phyloP scores from a whole-genome alignment of 2,888 invertebrate species.

The Lacanobia wlatinum region DNA sequence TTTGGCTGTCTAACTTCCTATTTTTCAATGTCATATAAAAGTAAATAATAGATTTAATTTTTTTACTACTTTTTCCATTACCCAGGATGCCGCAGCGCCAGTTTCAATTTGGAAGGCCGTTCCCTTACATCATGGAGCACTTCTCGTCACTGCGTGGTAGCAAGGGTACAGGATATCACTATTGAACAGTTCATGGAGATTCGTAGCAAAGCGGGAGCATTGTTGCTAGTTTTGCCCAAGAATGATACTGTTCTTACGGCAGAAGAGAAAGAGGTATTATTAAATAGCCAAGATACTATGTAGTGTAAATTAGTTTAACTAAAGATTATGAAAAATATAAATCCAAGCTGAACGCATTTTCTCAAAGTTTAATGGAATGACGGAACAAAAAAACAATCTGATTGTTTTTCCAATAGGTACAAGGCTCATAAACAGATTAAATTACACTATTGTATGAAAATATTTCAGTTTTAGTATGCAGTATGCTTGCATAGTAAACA shows the following conservation, averaged over 20 bases:
- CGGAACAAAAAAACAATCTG: too few species aligned
- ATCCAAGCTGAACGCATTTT: too few species aligned
- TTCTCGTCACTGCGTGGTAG: constrained; percentile 96
- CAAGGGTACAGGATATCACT: constrained; percentile 95
- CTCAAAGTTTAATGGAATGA: too few species aligned
- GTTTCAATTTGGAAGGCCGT: constrained; percentile 97
- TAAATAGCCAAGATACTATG: too few species aligned
- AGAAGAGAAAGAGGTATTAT: constrained; percentile 93
- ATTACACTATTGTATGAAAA: too few species aligned
- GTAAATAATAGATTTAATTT: not conserved
- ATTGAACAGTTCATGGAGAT: constrained; percentile 94
- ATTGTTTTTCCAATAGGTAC: too few species aligned
- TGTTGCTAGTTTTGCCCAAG: constrained; percentile 95
- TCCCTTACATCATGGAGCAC: constrained; percentile 96
- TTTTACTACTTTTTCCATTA: too few species aligned
- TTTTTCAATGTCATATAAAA: not conserved
- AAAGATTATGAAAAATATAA: too few species aligned
- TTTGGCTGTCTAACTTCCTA: not conserved
- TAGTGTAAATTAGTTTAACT: too few species aligned
- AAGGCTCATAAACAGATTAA: too few species aligned
- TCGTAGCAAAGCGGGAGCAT: constrained; percentile 95
- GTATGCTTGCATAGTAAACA: too few species aligned
- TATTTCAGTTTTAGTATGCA: too few species aligned
- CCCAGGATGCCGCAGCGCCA: constrained; percentile 95
- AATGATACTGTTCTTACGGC: constrained; percentile 92